Base-by-base conservation (phyloP, 1,140 invertebrate species). In the Zaprionus nigranus region DNA sequence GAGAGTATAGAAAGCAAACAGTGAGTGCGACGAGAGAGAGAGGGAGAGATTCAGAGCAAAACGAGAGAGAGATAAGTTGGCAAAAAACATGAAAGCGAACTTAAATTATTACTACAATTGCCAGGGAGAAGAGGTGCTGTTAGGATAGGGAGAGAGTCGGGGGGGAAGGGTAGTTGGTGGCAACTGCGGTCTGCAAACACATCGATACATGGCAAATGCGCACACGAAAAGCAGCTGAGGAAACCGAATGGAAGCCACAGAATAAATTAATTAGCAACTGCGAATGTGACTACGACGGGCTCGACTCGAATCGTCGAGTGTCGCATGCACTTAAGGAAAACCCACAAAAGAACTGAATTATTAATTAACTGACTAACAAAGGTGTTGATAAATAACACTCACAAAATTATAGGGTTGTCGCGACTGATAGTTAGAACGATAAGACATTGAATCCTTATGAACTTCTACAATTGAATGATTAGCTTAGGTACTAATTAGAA, bases 31-130 rank as follows among this genome's bases (percentile, higher is more conserved):
- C 17, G n/a, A n/a, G n/a, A 63, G 26, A 59, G 36, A 43, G 11
- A 43, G 5, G 34, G 43, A 24, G 36, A 43, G 11, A 43, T n/a
- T 20, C 43, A 63, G 26, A 46, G 30, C 30, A 34, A 34, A 34
- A 34, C 28, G 5, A 46, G 43, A 34, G 43, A 34, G 6, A 51
- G 13, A 36, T 20, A 24, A 20, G 11, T 9, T 20, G 28, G 12
- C 22, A 34, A 57, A 51, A 60, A 60, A 60, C 66, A 68, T 68
- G 66, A 57, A 60, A 59, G 6, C 40, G 22, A 68, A 60, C 20
- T 59, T 68, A 34, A 68, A 59, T 68, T 49, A 68, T 59, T 51
- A 38, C 53, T 56, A 64, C 53, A 24, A 58, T 28, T 56, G 15
- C 17, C 40, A 66, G 38, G 40, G 36, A 7, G 5, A 12, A 54